Evolutionary conservation across 1,140 invertebrate species (phyloP).

Genomic region (Drosophila oshimai): DNA sequence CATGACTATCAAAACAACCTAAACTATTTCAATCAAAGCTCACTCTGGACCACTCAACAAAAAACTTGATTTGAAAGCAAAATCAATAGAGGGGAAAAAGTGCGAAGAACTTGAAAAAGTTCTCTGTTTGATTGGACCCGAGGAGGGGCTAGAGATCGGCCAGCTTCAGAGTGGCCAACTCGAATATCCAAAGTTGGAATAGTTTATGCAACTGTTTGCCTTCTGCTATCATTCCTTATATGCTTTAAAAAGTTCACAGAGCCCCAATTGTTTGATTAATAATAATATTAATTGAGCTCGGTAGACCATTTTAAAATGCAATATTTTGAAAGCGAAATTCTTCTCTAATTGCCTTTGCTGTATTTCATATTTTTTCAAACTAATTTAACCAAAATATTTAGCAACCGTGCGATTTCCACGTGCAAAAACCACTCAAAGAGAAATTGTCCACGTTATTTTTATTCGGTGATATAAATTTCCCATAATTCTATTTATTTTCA

Average conservation of each 20-base stretch:
- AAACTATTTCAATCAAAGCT: constrained; percentile 53
- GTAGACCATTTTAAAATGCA: neutral
- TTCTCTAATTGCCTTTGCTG: neutral
- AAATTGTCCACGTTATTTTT: constrained; percentile 3
- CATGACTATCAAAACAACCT: constrained; percentile 43
- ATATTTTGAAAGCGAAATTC: neutral
- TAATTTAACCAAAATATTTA: constrained; percentile 29
- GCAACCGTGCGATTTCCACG: neutral
- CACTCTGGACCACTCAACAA: constrained; percentile 22
- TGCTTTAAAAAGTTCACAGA: too few relatives aligned
- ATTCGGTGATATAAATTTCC: constrained; percentile 17
- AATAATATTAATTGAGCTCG: neutral
- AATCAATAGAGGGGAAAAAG: constrained; percentile 41
- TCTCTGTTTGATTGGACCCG: constrained; percentile 19
- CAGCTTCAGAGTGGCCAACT: neutral
- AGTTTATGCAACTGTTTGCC: constrained; percentile 25
- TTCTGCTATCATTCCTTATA: constrained; percentile 4
- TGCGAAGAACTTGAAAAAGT: constrained; percentile 26
- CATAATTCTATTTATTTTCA: constrained; percentile 58
- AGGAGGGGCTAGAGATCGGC: neutral
- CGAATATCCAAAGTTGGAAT: constrained; percentile 25
- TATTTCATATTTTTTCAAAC: neutral
- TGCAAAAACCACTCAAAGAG: neutral
- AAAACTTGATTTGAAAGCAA: constrained; percentile 34
- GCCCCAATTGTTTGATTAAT: neutral